Percentiles rank a stretch among this genome's conserved stretches.
Conservation (phyloP, 1,140 invertebrate genomes). For the Drosophila kurseongensis region DNA sequence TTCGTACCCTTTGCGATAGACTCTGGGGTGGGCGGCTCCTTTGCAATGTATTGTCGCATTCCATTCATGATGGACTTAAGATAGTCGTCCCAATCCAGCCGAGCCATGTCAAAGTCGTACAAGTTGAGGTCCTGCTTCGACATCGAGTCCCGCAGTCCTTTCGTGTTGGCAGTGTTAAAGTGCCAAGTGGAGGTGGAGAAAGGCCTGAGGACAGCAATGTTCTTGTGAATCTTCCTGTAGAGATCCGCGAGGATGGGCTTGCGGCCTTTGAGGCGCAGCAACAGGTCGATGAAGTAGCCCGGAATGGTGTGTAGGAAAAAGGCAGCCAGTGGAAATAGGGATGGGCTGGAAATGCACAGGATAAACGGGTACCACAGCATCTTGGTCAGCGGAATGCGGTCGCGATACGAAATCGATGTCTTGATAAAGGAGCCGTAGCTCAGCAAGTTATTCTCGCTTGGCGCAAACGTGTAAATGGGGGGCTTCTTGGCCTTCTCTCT, state of each 20-base stretch:
- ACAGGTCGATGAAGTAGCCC: conserved; percentile 86
- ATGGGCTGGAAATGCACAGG: conserved; percentile 71
- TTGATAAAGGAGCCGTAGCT: conserved; percentile 86
- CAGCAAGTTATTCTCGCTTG: conserved; percentile 87
- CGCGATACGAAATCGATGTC: conserved; percentile 48
- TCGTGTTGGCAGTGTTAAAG: conserved; percentile 88
- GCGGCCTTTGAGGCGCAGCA: conserved; percentile 84
- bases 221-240: conserved; percentile 89
- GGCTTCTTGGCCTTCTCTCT: conserved; percentile 28
- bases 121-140: conserved; percentile 86
- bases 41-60: conserved; percentile 88
- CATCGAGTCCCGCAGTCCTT: conserved; percentile 87
- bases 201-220: conserved; percentile 87
- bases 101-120: conserved; percentile 89
- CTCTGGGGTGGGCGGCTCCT: conserved; percentile 86
- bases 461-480: conserved; percentile 89
- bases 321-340: conserved; percentile 84
- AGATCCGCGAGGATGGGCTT: conserved; percentile 86
- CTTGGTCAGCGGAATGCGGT: conserved; percentile 66
- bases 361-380: conserved; percentile 85
- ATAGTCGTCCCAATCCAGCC: conserved; percentile 88
- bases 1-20: conserved; percentile 85
- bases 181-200: conserved; percentile 89
- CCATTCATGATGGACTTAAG: conserved; percentile 87
- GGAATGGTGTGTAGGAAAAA: conserved; percentile 87